Percentiles rank a stretch among this genome's conserved stretches.
phyloP scores from a whole-genome alignment of 2,797 vertebrate species.

The Myiotriccus ornatus region DNA sequence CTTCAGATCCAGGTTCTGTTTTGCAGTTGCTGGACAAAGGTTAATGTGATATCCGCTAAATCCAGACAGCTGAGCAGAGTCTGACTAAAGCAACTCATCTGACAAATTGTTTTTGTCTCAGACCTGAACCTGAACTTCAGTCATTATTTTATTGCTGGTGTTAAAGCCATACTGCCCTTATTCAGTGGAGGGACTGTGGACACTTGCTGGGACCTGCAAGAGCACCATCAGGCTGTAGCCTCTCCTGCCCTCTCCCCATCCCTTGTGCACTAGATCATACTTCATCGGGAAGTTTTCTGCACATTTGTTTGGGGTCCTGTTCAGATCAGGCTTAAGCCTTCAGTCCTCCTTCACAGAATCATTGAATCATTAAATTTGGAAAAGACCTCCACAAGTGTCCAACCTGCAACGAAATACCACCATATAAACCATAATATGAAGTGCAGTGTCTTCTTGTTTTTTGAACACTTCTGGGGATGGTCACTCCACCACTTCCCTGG shows the following conservation, averaged over 20 bases:
- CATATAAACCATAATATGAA: neutral
- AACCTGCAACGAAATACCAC: neutral
- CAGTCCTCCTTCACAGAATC: neutral
- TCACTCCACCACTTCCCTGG: neutral
- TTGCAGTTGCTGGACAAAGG: neutral
- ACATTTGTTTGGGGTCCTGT: neutral
- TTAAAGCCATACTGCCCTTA: neutral
- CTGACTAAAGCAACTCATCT: neutral
- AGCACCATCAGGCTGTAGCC: neutral
- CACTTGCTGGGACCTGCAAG: neutral
- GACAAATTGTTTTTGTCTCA: neutral
- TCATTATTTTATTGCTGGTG: neutral
- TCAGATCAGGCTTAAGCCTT: neutral
- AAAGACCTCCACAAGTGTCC: neutral
- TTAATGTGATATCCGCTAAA: neutral
- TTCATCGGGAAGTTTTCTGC: neutral
- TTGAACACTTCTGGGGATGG: neutral
- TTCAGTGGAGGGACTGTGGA: neutral
- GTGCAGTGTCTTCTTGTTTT: neutral
- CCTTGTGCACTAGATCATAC: rapidly evolving
- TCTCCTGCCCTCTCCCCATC: neutral
- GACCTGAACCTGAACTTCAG: neutral
- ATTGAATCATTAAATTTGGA: neutral
- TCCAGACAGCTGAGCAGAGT: neutral
- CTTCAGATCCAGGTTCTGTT: neutral